These are phyloP conservation scores for Ditula angustiorana DNA, from an alignment of 2,888 invertebrate species.

Conservation along the genomic window DNA sequence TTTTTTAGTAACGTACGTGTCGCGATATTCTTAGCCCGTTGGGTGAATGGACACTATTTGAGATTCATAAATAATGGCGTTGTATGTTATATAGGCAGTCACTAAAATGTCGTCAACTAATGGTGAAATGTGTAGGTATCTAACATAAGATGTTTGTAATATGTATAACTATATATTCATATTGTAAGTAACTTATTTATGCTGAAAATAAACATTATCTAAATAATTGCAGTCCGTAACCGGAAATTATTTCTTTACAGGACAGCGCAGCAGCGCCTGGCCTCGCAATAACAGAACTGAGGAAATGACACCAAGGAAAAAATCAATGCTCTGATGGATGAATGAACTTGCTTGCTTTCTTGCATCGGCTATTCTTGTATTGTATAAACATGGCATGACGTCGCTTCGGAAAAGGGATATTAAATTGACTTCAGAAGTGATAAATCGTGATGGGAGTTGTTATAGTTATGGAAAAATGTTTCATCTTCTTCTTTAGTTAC, in stretches of 20 bases:
- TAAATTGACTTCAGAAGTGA: slow-evolving; percentile 29
- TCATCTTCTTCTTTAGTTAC: slow-evolving; percentile 10
- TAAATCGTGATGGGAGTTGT: slow-evolving; percentile 6
- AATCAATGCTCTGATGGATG: slow-evolving; percentile 37
- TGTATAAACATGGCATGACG: slow-evolving; percentile 29
- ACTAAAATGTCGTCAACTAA: too few relatives aligned
- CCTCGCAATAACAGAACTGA: slow-evolving; percentile 13
- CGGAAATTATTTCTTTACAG: slow-evolving; percentile 26
- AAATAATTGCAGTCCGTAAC: not conserved
- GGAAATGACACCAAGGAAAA: slow-evolving; percentile 33
- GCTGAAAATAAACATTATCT: not conserved
- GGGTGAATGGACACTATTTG: too few relatives aligned
- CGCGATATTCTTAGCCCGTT: too few relatives aligned
- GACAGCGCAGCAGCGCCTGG: slow-evolving; percentile 6
- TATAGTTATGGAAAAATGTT: not conserved
- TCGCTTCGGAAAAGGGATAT: slow-evolving; percentile 27
- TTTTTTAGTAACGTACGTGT: too few relatives aligned
- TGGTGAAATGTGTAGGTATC: too few relatives aligned
- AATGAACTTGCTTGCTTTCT: slow-evolving; percentile 16
- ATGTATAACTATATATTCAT: too few relatives aligned
- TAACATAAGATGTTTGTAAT: too few relatives aligned
- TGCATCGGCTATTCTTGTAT: slow-evolving; percentile 2
- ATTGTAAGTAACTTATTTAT: not conserved
- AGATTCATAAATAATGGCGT: too few relatives aligned
- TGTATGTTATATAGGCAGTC: too few relatives aligned